Base-by-base conservation (phyloP, 2,113 vertebrate genomes). In the Tetrax tetrax region DNA sequence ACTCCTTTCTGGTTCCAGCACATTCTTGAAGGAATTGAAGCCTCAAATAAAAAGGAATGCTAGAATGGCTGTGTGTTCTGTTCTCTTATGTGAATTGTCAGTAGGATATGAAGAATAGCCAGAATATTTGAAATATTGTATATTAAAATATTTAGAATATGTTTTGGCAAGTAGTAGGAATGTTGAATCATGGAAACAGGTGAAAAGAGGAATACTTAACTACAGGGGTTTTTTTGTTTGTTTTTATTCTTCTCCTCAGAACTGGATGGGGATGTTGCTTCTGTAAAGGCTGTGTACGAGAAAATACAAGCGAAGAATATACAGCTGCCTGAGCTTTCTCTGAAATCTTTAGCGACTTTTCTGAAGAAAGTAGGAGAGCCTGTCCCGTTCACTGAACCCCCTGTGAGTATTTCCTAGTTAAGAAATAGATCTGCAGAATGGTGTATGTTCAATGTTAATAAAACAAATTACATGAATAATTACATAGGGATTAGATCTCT, bases 301-400 rank as follows among this genome's bases (percentile, higher is more conserved):
- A 95, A 97, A 95, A 95, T 98, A 94, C 97, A 98, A 97, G 93
- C 88, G 4, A 98, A 98, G 94, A 98, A 98, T 17, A 6, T 98
- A 10, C 54, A 82, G n/a, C 50, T 97, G 56, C 95, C 98, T 3
- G 97, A 99, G 45, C 80, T 99, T 64, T 96, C 97, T 71, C 98
- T 99, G 92, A 99, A 99, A 97, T 98, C 98, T 54, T 97, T 99
- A 33, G 98, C 99, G 14, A 8, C 14, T 69, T 97, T 99, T 65
- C 98, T 99, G 98, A 98, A 96, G 75, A 75, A 97, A 7, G 97
- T 83, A 13, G 99, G 98, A 72, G 98, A 99, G 95, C 50, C 96
- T 7, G 95, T 97, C 70, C 99, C 99, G 92, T 99, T 99, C 96
- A 14, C 95, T 9, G 99, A 99, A 90, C 99, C 99, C 92, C 98